Conservation (phyloP, 2,888 invertebrate genomes). For the Leucoptera coffeella region DNA sequence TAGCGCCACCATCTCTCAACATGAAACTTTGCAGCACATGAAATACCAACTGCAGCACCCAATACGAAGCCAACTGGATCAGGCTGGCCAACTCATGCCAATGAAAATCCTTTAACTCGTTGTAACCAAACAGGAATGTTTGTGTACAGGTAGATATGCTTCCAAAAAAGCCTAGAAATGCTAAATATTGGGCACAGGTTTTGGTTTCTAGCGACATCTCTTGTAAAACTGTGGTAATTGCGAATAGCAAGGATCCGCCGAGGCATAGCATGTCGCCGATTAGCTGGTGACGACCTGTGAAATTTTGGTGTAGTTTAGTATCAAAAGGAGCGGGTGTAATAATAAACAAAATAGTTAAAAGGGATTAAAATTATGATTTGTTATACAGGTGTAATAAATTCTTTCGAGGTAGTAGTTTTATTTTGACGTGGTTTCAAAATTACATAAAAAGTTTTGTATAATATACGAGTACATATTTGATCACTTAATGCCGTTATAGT, state of each 20-base stretch:
- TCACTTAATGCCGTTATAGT: too few species aligned
- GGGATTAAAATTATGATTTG: too few species aligned
- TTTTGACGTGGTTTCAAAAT: too few species aligned
- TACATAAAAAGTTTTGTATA: too few species aligned
- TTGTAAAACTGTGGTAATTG: constrained; percentile 73
- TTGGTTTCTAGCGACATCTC: constrained; percentile 76
- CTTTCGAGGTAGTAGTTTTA: too few species aligned
- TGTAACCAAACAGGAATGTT: constrained; percentile 69
- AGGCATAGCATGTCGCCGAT: constrained; percentile 80
- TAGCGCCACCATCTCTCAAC: constrained; percentile 72
- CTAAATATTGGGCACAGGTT: constrained; percentile 73
- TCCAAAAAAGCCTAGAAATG: constrained; percentile 75
- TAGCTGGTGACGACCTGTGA: constrained; percentile 69
- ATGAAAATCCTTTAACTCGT: constrained; percentile 59
- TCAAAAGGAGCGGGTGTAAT: too few species aligned
- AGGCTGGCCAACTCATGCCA: constrained; percentile 66
- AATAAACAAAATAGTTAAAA: too few species aligned
- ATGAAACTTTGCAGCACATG: constrained; percentile 72
- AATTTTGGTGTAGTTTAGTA: too few species aligned
- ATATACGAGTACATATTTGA: too few species aligned
- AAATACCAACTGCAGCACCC: constrained; percentile 67
- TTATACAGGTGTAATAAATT: too few species aligned
- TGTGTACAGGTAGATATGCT: constrained; percentile 71
- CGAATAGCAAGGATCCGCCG: constrained; percentile 71
- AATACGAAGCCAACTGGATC: constrained; percentile 55